Percentiles rank a stretch among this genome's conserved stretches.
These are phyloP conservation scores for Halichoerus grypus DNA, from an alignment of 2,113 vertebrate genomes.

Conservation along the genomic window DNA sequence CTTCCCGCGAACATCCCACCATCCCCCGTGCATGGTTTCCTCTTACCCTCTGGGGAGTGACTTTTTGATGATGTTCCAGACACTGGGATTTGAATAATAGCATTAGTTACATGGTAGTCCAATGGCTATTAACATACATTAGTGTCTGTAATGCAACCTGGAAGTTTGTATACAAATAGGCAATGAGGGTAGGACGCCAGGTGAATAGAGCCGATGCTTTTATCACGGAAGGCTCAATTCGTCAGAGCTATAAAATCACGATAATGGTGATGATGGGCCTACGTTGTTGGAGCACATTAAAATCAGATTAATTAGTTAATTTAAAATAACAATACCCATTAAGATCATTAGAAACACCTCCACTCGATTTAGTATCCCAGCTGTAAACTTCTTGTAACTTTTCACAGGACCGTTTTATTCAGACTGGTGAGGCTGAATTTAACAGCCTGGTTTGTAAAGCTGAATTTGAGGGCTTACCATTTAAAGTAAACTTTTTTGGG, in stretches of 20 bases:
- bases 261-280: neutral
- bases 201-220: neutral
- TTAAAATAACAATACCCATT: constrained; percentile 73
- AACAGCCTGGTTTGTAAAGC: neutral
- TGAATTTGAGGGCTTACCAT: neutral
- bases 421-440: neutral
- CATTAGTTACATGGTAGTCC: neutral
- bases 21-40: rapidly evolving
- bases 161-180: neutral
- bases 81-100: neutral
- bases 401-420: neutral
- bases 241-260: neutral
- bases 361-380: constrained; percentile 31
- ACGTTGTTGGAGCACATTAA: constrained; percentile 55
- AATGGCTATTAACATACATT: neutral
- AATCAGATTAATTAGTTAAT: constrained; percentile 79
- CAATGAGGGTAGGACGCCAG: neutral
- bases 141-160: neutral
- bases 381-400: neutral
- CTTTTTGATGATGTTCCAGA: neutral
- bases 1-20: rapidly evolving
- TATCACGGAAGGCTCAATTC: neutral
- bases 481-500: neutral
- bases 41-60: neutral
- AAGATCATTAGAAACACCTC: constrained; percentile 67